Base-by-base conservation (phyloP, 92 coral and sea anemone genomes). In the Siderastrea radians region DNA sequence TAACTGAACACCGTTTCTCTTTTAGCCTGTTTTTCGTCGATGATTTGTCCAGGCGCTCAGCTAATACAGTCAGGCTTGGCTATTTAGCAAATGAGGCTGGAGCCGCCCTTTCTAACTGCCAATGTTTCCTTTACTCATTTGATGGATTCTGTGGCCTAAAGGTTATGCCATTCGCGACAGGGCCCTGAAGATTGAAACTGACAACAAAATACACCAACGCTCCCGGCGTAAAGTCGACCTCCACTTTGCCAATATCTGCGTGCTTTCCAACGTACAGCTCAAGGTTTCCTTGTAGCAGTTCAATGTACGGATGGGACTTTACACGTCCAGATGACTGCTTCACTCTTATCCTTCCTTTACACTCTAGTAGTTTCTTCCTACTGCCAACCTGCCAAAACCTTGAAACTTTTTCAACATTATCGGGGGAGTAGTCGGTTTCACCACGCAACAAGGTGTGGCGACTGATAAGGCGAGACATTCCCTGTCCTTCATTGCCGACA, bases 181-280 rank as follows among this genome's bases (percentile, higher is more conserved):
- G 97, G 2, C 97, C 99, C 52, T 82, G 90, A 4, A 94, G 88
- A 64, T 85, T 96, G 77, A 96, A 96, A 64, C 99, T 96, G 12
- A 96, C 99, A 59, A 96, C 99, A 77, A 96, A 96, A 68, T 96
- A 96, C 60, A 96, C 99, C 75, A 92, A 78, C 48, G 94, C 88
- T 1, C 96, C 97, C 3, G 93, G 90, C 14, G 86, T 89, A 69
- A 90, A 96, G 89, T 96, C 95, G 44, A 77, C 85, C 78, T 87
- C 94, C 65, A 80, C 93, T 78, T 85, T 79, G 65, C 99, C 99
- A 68, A 94, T 90, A 64, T 90, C 95, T 15, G 96, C 97, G 47
- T 74, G 90, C 88, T 96, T 96, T 51, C 94, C 97, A 63, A 96
- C 99, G 63, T 92, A 90, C 16, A 96, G 89, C 76, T 94, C 96